phyloP scores from a whole-genome alignment of 2,888 invertebrate genomes.

The Conus canariensis region DNA sequence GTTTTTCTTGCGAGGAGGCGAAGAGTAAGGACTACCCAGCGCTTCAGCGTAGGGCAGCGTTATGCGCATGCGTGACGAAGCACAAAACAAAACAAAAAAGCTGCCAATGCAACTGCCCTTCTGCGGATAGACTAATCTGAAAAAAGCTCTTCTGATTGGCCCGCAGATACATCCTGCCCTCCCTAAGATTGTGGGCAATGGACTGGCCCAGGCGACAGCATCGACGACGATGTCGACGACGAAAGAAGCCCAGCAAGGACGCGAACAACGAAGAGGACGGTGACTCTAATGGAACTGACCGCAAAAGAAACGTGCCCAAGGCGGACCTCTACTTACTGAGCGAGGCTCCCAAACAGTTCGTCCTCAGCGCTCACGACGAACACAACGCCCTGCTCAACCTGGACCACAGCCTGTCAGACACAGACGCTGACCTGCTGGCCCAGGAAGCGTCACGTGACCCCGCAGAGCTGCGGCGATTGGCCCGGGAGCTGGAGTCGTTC shows the following conservation, averaged over 20 bases:
- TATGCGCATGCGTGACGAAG: neutral
- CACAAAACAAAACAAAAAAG: too few species aligned
- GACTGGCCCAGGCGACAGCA: conserved; percentile 26
- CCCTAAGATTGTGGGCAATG: neutral
- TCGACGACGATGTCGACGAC: neutral
- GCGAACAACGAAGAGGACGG: neutral
- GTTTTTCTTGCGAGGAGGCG: too few species aligned
- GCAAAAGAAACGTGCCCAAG: conserved; percentile 15
- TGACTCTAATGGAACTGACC: neutral
- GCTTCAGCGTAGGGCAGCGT: too few species aligned
- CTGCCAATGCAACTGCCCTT: too few species aligned
- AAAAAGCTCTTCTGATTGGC: neutral
- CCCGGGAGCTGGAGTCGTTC: conserved; percentile 37
- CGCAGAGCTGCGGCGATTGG: conserved; percentile 32
- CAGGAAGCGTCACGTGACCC: neutral
- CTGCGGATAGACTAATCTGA: neutral
- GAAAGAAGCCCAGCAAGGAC: neutral
- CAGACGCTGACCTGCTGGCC: neutral
- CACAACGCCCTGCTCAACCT: conserved; percentile 1
- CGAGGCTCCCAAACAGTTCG: conserved; percentile 36
- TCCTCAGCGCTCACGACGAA: conserved; percentile 36
- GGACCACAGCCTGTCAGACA: neutral
- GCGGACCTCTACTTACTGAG: conserved; percentile 25
- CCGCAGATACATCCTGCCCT: conserved; percentile 1
- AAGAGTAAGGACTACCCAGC: too few species aligned